A percentile compares a stretch with the other conserved stretches of the same genome.
Conservation (phyloP, 2,888 invertebrate genomes). For the Zonitis immaculata region DNA sequence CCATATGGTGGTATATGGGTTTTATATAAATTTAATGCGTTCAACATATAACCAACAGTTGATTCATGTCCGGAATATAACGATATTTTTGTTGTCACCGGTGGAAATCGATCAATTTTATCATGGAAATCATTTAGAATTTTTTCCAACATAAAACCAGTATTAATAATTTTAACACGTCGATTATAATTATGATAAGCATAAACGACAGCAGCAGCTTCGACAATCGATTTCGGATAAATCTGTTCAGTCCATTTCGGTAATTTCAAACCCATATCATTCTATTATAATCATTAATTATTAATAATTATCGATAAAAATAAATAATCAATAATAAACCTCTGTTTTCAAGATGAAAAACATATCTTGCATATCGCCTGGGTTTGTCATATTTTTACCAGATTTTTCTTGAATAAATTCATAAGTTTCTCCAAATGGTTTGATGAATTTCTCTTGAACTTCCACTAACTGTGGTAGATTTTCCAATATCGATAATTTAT, state of each 20-base stretch:
- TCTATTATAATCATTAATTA: conserved; percentile 18
- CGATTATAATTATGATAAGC: conserved; percentile 40
- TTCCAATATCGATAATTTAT: conserved; percentile 16
- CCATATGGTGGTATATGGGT: conserved; percentile 32
- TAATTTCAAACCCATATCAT: conserved; percentile 36
- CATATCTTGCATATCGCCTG: conserved; percentile 30
- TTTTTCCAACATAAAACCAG: conserved; percentile 40
- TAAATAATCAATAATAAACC: conserved; percentile 10
- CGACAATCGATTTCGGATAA: conserved; percentile 39
- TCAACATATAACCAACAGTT: conserved; percentile 33
- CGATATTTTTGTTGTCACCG: conserved; percentile 34
- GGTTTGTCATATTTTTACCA: conserved; percentile 24
- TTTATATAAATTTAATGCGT: conserved; percentile 26
- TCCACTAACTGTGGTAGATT: conserved; percentile 20
- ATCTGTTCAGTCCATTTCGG: conserved; percentile 46
- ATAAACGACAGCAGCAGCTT: conserved; percentile 39
- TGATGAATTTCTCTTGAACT: conserved; percentile 25
- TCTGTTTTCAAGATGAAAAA: conserved; percentile 33
- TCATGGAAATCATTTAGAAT: conserved; percentile 28
- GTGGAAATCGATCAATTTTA: conserved; percentile 25
- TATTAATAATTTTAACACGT: conserved; percentile 40
- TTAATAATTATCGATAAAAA: neutral
- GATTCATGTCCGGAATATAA: conserved; percentile 38
- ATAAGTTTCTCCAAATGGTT: conserved; percentile 27
- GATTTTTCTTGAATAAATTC: conserved; percentile 28